Evolutionary conservation across 1,140 invertebrate species (phyloP).

Genomic region (Paraescarpia echinospica): DNA sequence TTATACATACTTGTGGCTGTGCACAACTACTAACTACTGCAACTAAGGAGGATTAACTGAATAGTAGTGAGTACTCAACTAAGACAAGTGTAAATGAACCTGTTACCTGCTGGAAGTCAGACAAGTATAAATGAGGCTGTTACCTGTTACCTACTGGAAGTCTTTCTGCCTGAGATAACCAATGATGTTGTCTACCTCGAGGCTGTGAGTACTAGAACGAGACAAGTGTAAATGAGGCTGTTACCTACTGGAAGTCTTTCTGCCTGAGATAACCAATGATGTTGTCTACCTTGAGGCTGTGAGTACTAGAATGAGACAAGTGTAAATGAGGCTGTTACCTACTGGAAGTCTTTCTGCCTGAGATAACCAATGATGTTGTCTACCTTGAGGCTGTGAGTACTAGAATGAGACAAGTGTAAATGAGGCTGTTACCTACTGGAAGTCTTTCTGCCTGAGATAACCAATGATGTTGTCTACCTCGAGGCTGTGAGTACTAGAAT

Average conservation of each 20-base stretch:
- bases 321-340: conserved; percentile 49
- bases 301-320: too few species aligned
- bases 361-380: conserved; percentile 90
- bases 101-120: conserved; percentile 70
- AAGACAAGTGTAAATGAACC: too few species aligned
- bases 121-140: neutral
- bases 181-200: conserved; percentile 92
- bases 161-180: conserved; percentile 85
- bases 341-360: conserved; percentile 78
- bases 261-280: conserved; percentile 86
- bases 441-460: conserved; percentile 81
- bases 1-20: too few species aligned
- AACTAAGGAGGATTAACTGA: neutral
- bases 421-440: conserved; percentile 62
- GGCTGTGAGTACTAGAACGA: too few species aligned
- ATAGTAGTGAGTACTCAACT: neutral
- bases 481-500: too few species aligned
- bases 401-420: too few species aligned
- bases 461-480: conserved; percentile 93
- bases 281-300: conserved; percentile 91
- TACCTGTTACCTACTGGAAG: conserved; percentile 69
- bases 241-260: conserved; percentile 73
- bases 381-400: conserved; percentile 89
- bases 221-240: neutral
- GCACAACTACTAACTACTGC: neutral